phyloP scores from a whole-genome alignment of 2,797 vertebrate genomes.

The Acanthopagrus latus region DNA sequence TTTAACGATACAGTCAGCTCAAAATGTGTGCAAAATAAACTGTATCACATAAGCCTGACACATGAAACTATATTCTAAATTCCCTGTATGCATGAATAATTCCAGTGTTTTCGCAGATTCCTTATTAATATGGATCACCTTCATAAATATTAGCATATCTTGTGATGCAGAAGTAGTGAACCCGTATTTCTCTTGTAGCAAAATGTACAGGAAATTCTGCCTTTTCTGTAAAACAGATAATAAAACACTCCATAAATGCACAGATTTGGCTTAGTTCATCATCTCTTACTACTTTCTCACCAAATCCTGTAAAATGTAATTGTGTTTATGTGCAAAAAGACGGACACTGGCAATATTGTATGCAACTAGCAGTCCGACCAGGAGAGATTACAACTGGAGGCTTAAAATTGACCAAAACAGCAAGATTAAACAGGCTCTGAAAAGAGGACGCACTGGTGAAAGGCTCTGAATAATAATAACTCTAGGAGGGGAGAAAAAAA shows the following conservation, averaged over 20 bases:
- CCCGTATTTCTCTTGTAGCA: neutral
- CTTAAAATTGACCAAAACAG: slow-evolving; percentile 43
- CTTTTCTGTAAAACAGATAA: slow-evolving; percentile 11
- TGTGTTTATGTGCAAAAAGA: neutral
- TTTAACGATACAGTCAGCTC: neutral
- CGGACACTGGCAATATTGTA: neutral
- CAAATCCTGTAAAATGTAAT: neutral
- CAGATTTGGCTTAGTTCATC: neutral
- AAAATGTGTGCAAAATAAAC: slow-evolving; percentile 5
- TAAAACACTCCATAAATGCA: slow-evolving; percentile 15
- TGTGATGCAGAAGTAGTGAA: slow-evolving; percentile 17
- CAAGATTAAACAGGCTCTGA: slow-evolving; percentile 45
- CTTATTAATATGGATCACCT: slow-evolving; percentile 46
- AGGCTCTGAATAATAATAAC: slow-evolving; percentile 52
- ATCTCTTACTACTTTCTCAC: neutral
- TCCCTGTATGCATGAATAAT: slow-evolving; percentile 24
- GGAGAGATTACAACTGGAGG: slow-evolving; percentile 7
- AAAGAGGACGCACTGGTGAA: slow-evolving; percentile 27
- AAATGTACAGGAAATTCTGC: neutral
- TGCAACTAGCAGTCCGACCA: neutral
- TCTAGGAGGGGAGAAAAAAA: slow-evolving; percentile 13
- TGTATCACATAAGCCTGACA: slow-evolving; percentile 8
- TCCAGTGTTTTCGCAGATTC: slow-evolving; percentile 15
- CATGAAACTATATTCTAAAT: slow-evolving; percentile 21
- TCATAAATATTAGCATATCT: slow-evolving; percentile 41